A percentile compares a stretch with the other conserved stretches of the same genome.
Evolutionary conservation across 1,140 invertebrate genomes (phyloP).

Genomic region (Agrilus planipennis): DNA sequence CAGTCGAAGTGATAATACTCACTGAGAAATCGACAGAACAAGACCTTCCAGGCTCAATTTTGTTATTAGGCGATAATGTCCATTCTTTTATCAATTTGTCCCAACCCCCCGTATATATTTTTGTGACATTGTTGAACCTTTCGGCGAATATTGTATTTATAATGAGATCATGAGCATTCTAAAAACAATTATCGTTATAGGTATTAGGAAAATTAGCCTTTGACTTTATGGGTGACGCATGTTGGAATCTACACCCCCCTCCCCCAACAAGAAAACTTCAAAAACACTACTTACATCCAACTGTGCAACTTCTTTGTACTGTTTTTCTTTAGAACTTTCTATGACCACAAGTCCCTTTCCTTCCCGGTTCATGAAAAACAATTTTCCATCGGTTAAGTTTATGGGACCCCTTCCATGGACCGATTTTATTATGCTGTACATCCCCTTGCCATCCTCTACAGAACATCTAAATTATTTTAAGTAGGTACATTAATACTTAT

Average conservation of each 20-base stretch:
- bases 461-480: neutral
- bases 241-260: no score
- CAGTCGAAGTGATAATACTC: slow-evolving; percentile 29
- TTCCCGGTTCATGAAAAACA: slow-evolving; percentile 28
- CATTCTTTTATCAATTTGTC: slow-evolving; percentile 35
- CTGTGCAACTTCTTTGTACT: slow-evolving; percentile 26
- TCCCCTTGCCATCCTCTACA: neutral
- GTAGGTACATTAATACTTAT: neutral
- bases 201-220: no score
- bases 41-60: slow-evolving; percentile 17
- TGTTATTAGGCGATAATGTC: no score
- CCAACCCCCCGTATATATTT: slow-evolving; percentile 35
- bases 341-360: slow-evolving; percentile 31
- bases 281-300: slow-evolving; percentile 3
- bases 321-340: slow-evolving; percentile 21
- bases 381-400: slow-evolving; percentile 23
- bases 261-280: no score
- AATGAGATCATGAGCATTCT: slow-evolving; percentile 34
- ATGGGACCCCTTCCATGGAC: slow-evolving; percentile 31
- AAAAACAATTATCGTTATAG: no score
- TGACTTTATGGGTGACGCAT: no score
- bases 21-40: slow-evolving; percentile 29
- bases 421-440: slow-evolving; percentile 6
- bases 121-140: slow-evolving; percentile 18
- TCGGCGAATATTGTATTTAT: slow-evolving; percentile 30